A percentile compares a stretch with the other conserved stretches of the same genome.
Evolutionary conservation across 2,797 vertebrate species (phyloP).

Genomic region (Myotis findleyi): DNA sequence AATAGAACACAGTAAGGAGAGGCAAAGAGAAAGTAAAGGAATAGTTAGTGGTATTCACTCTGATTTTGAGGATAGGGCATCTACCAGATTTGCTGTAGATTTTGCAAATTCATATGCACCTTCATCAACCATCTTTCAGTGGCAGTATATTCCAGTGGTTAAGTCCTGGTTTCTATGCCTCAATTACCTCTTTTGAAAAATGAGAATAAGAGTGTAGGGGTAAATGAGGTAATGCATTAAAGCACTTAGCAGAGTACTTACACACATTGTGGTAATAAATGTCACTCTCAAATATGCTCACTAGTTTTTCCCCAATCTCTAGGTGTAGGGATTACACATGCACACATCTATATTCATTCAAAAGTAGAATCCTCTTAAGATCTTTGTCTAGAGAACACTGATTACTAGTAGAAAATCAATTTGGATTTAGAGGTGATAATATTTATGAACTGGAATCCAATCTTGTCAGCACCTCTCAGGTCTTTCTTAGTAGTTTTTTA

Average conservation of each 20-base stretch:
- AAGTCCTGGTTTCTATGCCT: neutral
- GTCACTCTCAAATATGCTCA: neutral
- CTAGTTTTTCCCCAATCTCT: neutral
- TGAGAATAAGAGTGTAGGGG: neutral
- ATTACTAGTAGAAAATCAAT: neutral
- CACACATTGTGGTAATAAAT: neutral
- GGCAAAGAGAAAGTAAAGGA: neutral
- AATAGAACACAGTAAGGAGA: neutral
- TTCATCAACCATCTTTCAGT: constrained; percentile 25
- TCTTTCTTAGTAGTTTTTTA: constrained; percentile 27
- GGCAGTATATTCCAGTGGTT: neutral
- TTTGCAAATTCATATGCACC: constrained; percentile 52
- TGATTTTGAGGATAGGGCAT: neutral
- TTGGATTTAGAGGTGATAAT: constrained; percentile 11
- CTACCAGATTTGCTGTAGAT: neutral
- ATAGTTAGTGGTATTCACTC: neutral
- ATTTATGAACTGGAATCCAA: constrained; percentile 6
- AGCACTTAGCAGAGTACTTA: neutral
- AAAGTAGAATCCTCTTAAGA: constrained; percentile 37
- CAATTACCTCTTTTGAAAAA: constrained; percentile 38
- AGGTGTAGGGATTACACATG: neutral
- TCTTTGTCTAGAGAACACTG: neutral
- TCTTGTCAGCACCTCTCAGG: neutral
- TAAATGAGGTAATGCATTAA: neutral
- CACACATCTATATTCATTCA: neutral